Percentiles rank a stretch among this genome's conserved stretches.
phyloP scores from a whole-genome alignment of 1,140 invertebrate genomes.

The Hydropsyche tenuis region DNA sequence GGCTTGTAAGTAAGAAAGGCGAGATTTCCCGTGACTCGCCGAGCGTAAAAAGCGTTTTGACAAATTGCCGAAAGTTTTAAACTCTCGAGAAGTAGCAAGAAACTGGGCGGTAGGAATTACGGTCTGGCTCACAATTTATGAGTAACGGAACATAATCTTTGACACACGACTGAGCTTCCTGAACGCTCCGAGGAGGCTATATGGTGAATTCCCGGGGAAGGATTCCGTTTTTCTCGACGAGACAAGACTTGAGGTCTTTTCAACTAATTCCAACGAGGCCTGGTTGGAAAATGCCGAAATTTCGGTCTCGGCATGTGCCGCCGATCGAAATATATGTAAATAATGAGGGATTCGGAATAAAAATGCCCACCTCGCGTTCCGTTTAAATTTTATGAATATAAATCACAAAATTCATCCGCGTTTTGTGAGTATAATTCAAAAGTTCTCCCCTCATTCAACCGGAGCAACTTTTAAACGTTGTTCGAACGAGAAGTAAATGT shows the following conservation, averaged over 20 bases:
- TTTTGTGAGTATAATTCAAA: conserved; percentile 28
- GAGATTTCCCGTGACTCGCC: conserved; percentile 33
- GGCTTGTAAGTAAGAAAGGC: conserved; percentile 15
- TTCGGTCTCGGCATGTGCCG: too few relatives aligned
- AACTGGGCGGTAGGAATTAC: conserved; percentile 38
- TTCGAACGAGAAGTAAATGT: conserved; percentile 22
- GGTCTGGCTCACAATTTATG: conserved; percentile 48
- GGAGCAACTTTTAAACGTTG: conserved; percentile 21
- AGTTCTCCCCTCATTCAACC: neutral
- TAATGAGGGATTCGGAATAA: neutral
- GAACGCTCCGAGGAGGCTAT: neutral
- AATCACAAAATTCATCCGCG: conserved; percentile 22
- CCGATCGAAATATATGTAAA: conserved; percentile 14
- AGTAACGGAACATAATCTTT: conserved; percentile 50
- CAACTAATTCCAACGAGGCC: too few relatives aligned
- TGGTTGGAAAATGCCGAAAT: too few relatives aligned
- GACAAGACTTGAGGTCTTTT: neutral
- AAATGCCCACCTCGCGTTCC: conserved; percentile 8
- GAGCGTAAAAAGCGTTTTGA: conserved; percentile 42
- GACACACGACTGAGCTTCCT: conserved; percentile 43
- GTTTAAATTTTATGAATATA: conserved; percentile 29
- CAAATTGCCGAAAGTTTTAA: conserved; percentile 48
- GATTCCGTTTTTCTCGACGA: conserved; percentile 22
- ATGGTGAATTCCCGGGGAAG: neutral
- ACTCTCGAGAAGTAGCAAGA: conserved; percentile 41